Conservation (phyloP, 2,888 invertebrate genomes). For the Zaprionus bogoriensis region DNA sequence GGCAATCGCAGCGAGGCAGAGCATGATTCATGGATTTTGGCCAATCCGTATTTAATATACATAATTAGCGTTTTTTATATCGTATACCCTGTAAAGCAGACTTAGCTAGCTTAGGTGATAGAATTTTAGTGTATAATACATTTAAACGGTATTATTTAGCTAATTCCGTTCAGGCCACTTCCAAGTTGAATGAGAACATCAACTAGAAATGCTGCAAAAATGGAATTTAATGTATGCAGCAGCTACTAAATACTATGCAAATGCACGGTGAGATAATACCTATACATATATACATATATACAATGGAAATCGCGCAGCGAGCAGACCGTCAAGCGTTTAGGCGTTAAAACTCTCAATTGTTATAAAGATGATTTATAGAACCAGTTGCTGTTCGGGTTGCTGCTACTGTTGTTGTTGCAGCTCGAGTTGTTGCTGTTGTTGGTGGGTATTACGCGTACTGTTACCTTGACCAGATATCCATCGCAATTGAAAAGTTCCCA, state of each 20-base stretch:
- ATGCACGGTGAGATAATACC: slow-evolving; percentile 31
- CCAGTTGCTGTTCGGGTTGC: slow-evolving; percentile 17
- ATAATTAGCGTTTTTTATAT: slow-evolving; percentile 41
- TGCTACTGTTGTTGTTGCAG: too few species aligned
- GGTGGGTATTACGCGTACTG: slow-evolving; percentile 18
- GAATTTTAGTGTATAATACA: background rate
- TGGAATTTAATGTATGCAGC: slow-evolving; percentile 11
- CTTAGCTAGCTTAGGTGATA: background rate
- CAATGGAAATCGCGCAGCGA: background rate
- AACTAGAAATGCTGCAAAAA: slow-evolving; percentile 10
- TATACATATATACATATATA: background rate
- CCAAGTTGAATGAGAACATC: background rate
- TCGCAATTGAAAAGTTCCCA: slow-evolving; percentile 61
- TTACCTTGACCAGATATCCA: slow-evolving; percentile 56
- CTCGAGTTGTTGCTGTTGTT: background rate
- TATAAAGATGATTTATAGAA: slow-evolving; percentile 57
- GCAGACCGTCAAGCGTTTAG: slow-evolving; percentile 9
- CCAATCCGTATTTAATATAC: slow-evolving; percentile 36
- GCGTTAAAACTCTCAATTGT: slow-evolving; percentile 27
- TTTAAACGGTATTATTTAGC: background rate
- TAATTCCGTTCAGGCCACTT: background rate
- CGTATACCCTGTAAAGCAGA: background rate
- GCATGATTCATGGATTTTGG: slow-evolving; percentile 49
- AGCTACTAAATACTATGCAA: slow-evolving; percentile 7
- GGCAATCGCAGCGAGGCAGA: slow-evolving; percentile 19